Conservation (phyloP, 1,140 invertebrate species). For the Orchestia grillus region DNA sequence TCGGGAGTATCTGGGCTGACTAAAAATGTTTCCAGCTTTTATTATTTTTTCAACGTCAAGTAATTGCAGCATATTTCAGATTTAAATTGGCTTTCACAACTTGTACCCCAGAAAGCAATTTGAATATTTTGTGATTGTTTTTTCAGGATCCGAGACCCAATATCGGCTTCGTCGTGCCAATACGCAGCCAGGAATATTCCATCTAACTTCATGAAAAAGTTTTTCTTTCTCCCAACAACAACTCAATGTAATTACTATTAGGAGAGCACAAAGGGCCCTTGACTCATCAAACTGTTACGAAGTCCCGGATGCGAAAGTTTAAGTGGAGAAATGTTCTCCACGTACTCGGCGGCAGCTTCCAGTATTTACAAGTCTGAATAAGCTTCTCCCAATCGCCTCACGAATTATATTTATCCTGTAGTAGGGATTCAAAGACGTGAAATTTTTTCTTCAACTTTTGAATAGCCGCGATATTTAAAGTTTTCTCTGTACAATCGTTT, state of each 20-base stretch:
- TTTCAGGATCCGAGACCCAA: neutral
- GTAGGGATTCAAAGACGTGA: too few species aligned
- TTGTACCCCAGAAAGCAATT: neutral
- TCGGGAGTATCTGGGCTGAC: neutral
- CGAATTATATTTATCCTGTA: too few species aligned
- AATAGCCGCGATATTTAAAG: too few species aligned
- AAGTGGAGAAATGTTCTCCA: neutral
- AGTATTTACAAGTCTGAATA: neutral
- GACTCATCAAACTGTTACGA: neutral
- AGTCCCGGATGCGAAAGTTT: neutral
- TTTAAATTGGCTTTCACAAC: neutral
- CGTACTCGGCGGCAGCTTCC: neutral
- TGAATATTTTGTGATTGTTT: neutral
- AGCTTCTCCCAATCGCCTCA: too few species aligned
- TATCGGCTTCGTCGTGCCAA: neutral
- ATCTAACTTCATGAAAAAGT: neutral
- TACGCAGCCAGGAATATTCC: neutral
- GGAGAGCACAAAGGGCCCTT: neutral
- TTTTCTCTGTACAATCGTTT: too few species aligned
- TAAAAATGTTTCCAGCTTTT: neutral
- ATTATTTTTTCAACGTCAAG: neutral
- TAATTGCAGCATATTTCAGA: neutral
- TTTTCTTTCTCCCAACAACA: neutral
- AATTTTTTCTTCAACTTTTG: too few species aligned
- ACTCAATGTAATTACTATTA: neutral